Evolutionary conservation across 2,888 invertebrate genomes (phyloP).

Genomic region (Scaptodrosophila latifasciaeformis): DNA sequence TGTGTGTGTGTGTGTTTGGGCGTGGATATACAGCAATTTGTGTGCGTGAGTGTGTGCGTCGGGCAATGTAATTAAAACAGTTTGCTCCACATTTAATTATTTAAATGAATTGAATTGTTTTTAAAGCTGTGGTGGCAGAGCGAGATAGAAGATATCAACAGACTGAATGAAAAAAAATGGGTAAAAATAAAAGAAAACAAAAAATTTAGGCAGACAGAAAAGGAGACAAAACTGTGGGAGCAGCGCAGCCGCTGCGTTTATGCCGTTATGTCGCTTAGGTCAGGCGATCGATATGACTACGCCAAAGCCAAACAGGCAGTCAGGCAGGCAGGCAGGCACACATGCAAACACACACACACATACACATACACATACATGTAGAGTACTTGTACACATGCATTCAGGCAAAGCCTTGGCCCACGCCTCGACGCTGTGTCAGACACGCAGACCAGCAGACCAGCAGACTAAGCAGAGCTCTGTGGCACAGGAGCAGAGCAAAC

Average conservation of each 20-base stretch:
- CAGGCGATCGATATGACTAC: slow-evolving; percentile 64
- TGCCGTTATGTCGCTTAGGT: slow-evolving; percentile 38
- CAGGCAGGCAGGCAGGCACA: no score
- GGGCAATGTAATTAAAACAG: slow-evolving; percentile 60
- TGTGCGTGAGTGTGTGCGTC: neutral
- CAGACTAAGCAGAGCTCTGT: no score
- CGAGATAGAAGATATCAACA: neutral
- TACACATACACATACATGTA: slow-evolving; percentile 11
- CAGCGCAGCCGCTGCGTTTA: slow-evolving; percentile 5
- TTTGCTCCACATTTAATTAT: slow-evolving; percentile 62
- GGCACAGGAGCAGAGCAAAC: no score
- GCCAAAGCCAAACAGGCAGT: slow-evolving; percentile 32
- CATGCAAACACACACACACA: no score
- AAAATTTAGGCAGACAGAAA: no score
- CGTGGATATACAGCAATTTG: slow-evolving; percentile 9
- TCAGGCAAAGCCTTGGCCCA: slow-evolving; percentile 39
- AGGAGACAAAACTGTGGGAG: no score
- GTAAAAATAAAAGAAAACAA: no score
- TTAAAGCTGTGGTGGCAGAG: slow-evolving; percentile 43
- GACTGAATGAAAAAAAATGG: neutral
- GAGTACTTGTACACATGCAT: slow-evolving; percentile 60
- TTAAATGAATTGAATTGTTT: slow-evolving; percentile 67
- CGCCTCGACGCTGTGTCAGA: slow-evolving; percentile 23
- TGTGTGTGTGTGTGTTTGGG: neutral
- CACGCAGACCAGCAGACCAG: slow-evolving; percentile 21